phyloP scores from a whole-genome alignment of 1,140 invertebrate species.

The Coboldia fuscipes region DNA sequence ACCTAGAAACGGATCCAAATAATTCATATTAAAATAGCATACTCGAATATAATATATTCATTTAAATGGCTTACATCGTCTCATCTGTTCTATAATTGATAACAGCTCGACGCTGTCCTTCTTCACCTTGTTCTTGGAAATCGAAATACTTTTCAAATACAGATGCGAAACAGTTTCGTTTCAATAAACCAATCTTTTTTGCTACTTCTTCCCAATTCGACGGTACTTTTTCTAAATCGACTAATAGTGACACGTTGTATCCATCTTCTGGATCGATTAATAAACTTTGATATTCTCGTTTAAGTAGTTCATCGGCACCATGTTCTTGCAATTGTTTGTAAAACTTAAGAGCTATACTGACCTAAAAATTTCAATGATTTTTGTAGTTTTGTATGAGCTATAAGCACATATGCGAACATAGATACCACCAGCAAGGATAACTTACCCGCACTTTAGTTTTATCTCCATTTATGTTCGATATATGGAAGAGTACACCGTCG shows the following conservation, averaged over 20 bases:
- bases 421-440: slow-evolving; percentile 8
- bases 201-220: slow-evolving; percentile 71
- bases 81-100: slow-evolving; percentile 98
- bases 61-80: slow-evolving; percentile 89
- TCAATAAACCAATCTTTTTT: slow-evolving; percentile 83
- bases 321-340: slow-evolving; percentile 96
- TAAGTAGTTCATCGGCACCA: slow-evolving; percentile 90
- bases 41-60: not conserved
- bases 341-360: slow-evolving; percentile 96
- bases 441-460: slow-evolving; percentile 92
- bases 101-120: slow-evolving; percentile 82
- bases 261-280: slow-evolving; percentile 69
- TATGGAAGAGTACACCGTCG: slow-evolving; percentile 95
- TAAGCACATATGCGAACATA: not conserved
- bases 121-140: slow-evolving; percentile 81
- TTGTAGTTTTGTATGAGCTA: no score
- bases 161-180: slow-evolving; percentile 97
- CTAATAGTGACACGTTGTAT: slow-evolving; percentile 85
- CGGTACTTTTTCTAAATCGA: slow-evolving; percentile 86
- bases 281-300: slow-evolving; percentile 72
- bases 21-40: slow-evolving; percentile 3
- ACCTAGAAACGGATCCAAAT: slow-evolving; percentile 33
- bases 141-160: slow-evolving; percentile 99
- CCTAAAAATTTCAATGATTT: slow-evolving; percentile 34
- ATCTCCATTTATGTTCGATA: slow-evolving; percentile 90